phyloP scores from a whole-genome alignment of 53 echinoderm and acorn worm genomes.

The Zoroaster sp. region DNA sequence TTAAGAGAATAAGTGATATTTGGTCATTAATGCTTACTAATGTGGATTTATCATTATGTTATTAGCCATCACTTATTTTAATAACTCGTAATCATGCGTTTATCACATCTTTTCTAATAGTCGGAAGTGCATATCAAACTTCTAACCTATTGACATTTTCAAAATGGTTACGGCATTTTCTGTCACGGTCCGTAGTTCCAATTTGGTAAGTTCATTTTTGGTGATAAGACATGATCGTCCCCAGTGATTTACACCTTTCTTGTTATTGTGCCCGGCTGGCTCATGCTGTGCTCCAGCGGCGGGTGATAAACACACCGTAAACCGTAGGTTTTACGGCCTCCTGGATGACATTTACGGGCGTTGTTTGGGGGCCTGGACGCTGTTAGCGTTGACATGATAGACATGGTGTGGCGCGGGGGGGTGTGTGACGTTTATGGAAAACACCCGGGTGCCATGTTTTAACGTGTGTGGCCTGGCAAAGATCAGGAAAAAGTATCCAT shows the following conservation, averaged over 20 bases:
- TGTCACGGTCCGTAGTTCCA: background rate
- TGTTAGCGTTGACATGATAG: background rate
- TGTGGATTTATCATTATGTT: conserved; percentile 18
- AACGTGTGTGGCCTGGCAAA: conserved; percentile 28
- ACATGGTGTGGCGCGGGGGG: background rate
- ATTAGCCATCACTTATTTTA: conserved; percentile 5
- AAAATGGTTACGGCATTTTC: background rate
- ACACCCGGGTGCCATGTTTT: background rate
- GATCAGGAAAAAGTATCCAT: too few relatives aligned
- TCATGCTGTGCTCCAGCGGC: background rate
- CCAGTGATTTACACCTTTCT: conserved; percentile 21
- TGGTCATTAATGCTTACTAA: conserved; percentile 22
- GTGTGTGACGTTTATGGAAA: background rate
- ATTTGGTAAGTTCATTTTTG: conserved; percentile 1
- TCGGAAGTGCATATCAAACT: conserved; percentile 3
- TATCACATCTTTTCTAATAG: background rate
- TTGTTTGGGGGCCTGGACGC: background rate
- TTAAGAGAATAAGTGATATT: background rate
- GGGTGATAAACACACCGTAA: conserved; percentile 34
- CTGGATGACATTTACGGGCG: conserved; percentile 45
- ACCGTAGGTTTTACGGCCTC: conserved; percentile 22
- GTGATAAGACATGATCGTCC: conserved; percentile 1
- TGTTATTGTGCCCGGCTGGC: background rate
- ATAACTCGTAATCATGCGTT: conserved; percentile 9
- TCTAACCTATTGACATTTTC: background rate